These are phyloP conservation scores for Coregonus suidteri DNA, from an alignment of 2,797 vertebrate species.

Conservation along the genomic window DNA sequence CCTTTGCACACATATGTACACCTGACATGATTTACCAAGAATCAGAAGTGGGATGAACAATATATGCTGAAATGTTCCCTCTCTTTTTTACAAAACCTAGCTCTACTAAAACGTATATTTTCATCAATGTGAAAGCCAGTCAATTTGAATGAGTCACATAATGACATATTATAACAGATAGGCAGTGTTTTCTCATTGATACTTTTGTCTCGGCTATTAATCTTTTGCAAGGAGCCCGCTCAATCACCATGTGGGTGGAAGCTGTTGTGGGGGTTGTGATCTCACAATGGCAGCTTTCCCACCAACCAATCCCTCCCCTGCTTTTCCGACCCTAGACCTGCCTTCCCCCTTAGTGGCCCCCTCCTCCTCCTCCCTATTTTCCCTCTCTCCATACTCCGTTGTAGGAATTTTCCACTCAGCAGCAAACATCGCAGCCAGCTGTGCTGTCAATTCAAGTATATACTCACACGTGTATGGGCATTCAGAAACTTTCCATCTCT, in stretches of 20 bases:
- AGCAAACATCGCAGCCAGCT: constrained; percentile 69
- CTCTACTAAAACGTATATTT: not conserved
- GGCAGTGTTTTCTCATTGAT: constrained; percentile 11
- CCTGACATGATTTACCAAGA: not conserved
- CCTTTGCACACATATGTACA: not conserved
- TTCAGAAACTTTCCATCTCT: not conserved
- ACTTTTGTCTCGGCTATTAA: not conserved
- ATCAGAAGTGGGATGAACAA: not conserved
- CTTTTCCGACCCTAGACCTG: constrained; percentile 53
- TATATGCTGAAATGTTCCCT: too few species aligned
- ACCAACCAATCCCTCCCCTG: constrained; percentile 64
- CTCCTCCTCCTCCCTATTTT: constrained; percentile 29
- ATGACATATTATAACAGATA: constrained; percentile 2
- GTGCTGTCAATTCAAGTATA: constrained; percentile 65
- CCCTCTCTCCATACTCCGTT: constrained; percentile 47
- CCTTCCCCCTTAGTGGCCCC: constrained; percentile 56
- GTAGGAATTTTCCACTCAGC: constrained; percentile 76
- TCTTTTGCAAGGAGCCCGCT: not conserved
- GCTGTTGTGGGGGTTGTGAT: constrained; percentile 79
- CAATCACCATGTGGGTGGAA: constrained; percentile 55
- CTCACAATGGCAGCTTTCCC: constrained; percentile 79
- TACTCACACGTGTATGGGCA: constrained; percentile 40
- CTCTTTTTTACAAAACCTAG: not conserved
- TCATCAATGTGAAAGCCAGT: constrained; percentile 20
- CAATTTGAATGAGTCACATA: constrained; percentile 28